These are phyloP conservation scores for Thymelicus lineola DNA, from an alignment of 2,888 invertebrate genomes.

Conservation along the genomic window DNA sequence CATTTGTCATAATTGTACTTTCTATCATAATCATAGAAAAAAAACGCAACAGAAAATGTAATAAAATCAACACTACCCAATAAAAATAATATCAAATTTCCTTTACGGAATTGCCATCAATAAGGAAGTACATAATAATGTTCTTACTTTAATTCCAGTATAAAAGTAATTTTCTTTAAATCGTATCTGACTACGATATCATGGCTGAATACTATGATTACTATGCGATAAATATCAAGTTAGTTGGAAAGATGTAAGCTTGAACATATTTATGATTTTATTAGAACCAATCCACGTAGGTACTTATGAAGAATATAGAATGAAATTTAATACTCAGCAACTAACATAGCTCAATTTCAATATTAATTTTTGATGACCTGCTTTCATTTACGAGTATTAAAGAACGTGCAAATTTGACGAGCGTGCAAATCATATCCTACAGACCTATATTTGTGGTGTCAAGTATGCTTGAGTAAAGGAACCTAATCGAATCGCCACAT, in stretches of 20 bases:
- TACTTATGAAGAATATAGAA: background rate
- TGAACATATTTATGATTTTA: constrained; percentile 1
- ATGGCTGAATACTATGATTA: constrained; percentile 9
- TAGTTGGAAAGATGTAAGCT: background rate
- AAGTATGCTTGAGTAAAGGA: constrained; percentile 34
- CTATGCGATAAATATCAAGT: constrained; percentile 12
- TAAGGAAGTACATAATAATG: background rate
- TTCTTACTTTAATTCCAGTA: constrained; percentile 1
- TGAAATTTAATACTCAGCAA: background rate
- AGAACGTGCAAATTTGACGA: constrained; percentile 11
- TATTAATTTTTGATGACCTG: constrained; percentile 8
- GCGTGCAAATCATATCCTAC: constrained; percentile 31
- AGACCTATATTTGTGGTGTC: constrained; percentile 29
- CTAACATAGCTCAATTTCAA: background rate
- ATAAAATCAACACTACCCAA: background rate
- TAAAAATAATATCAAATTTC: constrained; percentile 3
- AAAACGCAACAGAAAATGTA: background rate
- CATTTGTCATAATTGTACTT: too few species aligned
- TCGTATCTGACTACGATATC: background rate
- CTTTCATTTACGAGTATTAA: constrained; percentile 22
- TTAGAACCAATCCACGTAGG: background rate
- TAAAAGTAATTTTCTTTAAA: constrained; percentile 9
- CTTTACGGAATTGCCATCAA: background rate
- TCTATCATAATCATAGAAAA: background rate
- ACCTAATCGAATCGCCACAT: constrained; percentile 37